Base-by-base conservation (phyloP, 2,888 invertebrate genomes). In the Drosophila meridiana region DNA sequence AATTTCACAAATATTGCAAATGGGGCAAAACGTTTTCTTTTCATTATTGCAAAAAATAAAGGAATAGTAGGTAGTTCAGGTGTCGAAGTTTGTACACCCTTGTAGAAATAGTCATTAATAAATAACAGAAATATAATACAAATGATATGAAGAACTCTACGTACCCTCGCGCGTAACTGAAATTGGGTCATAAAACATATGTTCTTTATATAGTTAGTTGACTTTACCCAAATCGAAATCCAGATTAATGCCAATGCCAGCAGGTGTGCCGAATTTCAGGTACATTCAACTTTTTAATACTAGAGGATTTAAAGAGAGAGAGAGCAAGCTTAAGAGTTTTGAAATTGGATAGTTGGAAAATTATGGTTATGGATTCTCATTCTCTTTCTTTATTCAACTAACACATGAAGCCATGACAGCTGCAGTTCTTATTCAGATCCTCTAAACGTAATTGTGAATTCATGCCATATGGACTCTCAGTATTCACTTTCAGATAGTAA, bases 231-330 rank as follows among this genome's bases (percentile, higher is more conserved):
- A 64, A 75, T 73, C 45, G 14, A 69, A 56, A 78, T 73, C 45
- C 28, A 74, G 64, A 59, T 59, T 69, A 70, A 70, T 69, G 69
- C 48, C 82, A 71, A 56, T 73, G 70, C 42, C 74, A 74, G n/a
- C 74, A 69, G 65, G 7, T 83, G 70, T 75, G 92, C 20, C 42
- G 36, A 64, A 60, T 50, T 83, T 59, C 57, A 45, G 40, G 42
- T 13, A 20, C 28, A 32, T 43, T 57, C 43, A 57, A 47, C 47
- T 34, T 14, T 26, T 34, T 45, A 14, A 47, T 9, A 26, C 4
- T 28, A 9, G 28, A 9, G 28, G 2, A 47, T 13, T 47, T 30
- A 13, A 13, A 13, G 28, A 14, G 47, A 28, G 13, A 20, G 20
- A 20, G 20, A 43, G 20, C 20, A 43, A 11, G 2, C 11, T 8